A percentile compares a stretch with the other conserved stretches of the same genome.
These are phyloP conservation scores for Electrona antarctica DNA, from an alignment of 2,113 vertebrate species.

Conservation along the genomic window DNA sequence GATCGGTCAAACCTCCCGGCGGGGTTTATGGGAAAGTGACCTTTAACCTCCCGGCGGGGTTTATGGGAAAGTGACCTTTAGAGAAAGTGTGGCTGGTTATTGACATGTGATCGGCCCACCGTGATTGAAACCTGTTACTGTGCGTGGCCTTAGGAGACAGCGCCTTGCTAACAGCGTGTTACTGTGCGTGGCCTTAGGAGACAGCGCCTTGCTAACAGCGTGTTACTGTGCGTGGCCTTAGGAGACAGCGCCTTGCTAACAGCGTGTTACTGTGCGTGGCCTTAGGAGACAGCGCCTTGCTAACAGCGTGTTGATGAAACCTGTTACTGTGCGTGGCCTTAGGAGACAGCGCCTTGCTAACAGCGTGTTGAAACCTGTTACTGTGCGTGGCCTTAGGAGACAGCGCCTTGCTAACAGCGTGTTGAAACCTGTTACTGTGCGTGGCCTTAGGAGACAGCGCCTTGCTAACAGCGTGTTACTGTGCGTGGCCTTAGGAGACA, in stretches of 20 bases:
- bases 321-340: too few relatives aligned
- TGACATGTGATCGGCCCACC: neutral
- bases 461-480: neutral
- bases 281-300: neutral
- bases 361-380: slow-evolving; percentile 3
- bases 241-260: neutral
- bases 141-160: neutral
- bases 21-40: neutral
- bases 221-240: too few relatives aligned
- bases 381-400: too few relatives aligned
- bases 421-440: too few relatives aligned
- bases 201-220: neutral
- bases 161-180: too few relatives aligned
- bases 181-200: too few relatives aligned
- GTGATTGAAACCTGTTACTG: slow-evolving; percentile 1
- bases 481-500: neutral
- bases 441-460: neutral
- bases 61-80: neutral
- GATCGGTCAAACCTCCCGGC: neutral
- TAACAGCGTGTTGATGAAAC: neutral
- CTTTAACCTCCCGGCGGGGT: neutral
- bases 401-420: neutral
- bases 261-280: too few relatives aligned
- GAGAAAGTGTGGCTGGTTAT: neutral
- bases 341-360: neutral